phyloP scores from a whole-genome alignment of 2,888 invertebrate genomes.

The Euspilapteryx auroguttella region DNA sequence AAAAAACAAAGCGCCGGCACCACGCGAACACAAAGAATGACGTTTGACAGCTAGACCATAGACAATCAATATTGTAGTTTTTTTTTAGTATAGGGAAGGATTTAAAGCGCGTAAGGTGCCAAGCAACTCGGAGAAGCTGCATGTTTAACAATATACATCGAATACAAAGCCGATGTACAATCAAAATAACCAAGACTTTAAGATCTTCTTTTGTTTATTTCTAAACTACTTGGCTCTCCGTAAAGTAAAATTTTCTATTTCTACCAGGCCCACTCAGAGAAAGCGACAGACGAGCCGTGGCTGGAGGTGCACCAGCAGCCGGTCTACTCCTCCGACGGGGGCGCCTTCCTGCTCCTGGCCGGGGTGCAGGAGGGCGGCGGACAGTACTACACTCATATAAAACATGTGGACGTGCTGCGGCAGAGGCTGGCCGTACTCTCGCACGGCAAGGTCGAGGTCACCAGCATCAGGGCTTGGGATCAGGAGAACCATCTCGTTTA shows the following conservation, averaged over 20 bases:
- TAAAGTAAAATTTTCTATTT: slow-evolving; percentile 1
- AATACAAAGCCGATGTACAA: no score
- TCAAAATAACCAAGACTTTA: no score
- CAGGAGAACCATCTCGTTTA: slow-evolving; percentile 80
- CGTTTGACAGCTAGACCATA: no score
- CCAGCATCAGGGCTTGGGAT: slow-evolving; percentile 83
- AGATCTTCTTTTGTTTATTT: no score
- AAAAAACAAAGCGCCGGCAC: no score
- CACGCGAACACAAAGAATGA: no score
- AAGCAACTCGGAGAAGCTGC: no score
- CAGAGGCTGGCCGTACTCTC: slow-evolving; percentile 84
- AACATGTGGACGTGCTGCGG: slow-evolving; percentile 80
- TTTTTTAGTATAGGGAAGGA: no score
- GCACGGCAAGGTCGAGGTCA: slow-evolving; percentile 84
- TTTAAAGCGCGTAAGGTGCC: no score
- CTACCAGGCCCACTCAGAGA: slow-evolving; percentile 76
- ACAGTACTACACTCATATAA: slow-evolving; percentile 86
- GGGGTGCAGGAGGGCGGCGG: slow-evolving; percentile 82
- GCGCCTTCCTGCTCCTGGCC: slow-evolving; percentile 80
- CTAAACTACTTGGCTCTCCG: no score
- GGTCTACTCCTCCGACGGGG: slow-evolving; percentile 80
- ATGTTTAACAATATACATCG: no score
- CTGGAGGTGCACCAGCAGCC: slow-evolving; percentile 83
- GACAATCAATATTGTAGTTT: no score
- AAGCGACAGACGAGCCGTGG: slow-evolving; percentile 84